Percentiles rank a stretch among this genome's conserved stretches.
Conservation (phyloP, 2,113 vertebrate genomes). For the Conger conger region DNA sequence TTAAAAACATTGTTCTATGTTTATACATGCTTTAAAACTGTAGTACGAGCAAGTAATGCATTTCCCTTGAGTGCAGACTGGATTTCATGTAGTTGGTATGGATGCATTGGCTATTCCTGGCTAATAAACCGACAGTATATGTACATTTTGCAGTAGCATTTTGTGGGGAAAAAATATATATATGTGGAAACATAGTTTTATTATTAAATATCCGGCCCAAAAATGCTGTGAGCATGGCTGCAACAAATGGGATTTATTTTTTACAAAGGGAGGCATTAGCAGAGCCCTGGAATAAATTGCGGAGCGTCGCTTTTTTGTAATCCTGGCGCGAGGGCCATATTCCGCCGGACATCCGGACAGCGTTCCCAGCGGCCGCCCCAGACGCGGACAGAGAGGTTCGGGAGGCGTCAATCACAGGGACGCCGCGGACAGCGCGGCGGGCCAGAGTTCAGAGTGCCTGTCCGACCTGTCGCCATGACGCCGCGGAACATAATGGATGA, state of each 20-base stretch:
- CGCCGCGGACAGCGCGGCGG: slow-evolving; percentile 47
- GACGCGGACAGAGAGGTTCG: slow-evolving; percentile 32
- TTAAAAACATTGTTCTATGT: no score
- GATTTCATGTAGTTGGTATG: neutral
- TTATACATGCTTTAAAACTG: no score
- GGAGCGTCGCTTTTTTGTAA: neutral
- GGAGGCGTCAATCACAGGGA: slow-evolving; percentile 53
- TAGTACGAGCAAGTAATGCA: no score
- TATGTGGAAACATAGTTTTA: neutral
- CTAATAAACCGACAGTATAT: neutral
- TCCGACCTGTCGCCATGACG: slow-evolving; percentile 59
- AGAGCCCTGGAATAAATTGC: neutral
- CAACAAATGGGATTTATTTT: no score
- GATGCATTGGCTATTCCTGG: neutral
- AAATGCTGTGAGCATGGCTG: no score
- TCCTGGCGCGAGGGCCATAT: neutral
- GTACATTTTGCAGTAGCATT: no score
- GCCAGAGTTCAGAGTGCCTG: slow-evolving; percentile 69
- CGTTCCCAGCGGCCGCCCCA: slow-evolving; percentile 40
- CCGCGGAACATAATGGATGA: slow-evolving; percentile 52
- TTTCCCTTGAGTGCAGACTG: no score
- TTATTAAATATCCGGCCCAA: no score
- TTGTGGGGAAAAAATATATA: neutral
- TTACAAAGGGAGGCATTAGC: no score
- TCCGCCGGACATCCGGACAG: slow-evolving; percentile 42